Evolutionary conservation across 2,888 invertebrate genomes (phyloP).

Genomic region (Tenodera sinensis): DNA sequence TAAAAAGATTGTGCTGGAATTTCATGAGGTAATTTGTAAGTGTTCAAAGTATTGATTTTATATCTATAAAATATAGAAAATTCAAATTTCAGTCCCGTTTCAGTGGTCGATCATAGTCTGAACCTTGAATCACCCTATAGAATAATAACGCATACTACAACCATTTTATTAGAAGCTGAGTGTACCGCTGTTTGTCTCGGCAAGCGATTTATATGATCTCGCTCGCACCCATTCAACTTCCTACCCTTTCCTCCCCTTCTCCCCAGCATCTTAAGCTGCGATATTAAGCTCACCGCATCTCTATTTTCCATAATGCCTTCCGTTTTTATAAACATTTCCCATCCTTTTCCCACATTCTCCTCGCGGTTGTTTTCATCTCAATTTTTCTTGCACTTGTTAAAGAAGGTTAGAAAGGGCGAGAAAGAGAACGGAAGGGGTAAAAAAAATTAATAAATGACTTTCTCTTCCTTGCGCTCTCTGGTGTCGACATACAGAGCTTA

Average conservation of each 20-base stretch:
- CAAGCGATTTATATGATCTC: not conserved
- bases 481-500: not conserved
- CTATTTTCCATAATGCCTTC: slow-evolving; percentile 3
- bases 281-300: slow-evolving; percentile 1
- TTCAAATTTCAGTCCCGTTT: too few relatives aligned
- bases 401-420: not conserved
- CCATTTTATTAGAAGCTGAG: not conserved
- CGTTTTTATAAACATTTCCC: slow-evolving; percentile 8
- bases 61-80: too few relatives aligned
- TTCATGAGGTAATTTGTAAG: too few relatives aligned
- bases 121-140: too few relatives aligned
- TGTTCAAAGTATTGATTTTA: too few relatives aligned
- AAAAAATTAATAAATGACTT: not conserved
- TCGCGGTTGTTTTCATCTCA: not conserved
- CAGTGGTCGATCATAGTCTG: too few relatives aligned
- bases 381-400: not conserved
- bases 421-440: not conserved
- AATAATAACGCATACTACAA: not conserved
- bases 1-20: too few relatives aligned
- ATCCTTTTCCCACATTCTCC: not conserved
- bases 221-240: not conserved
- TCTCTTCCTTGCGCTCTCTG: not conserved
- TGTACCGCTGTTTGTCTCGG: not conserved
- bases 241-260: not conserved
- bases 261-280: not conserved